Evolutionary conservation across 2,113 vertebrate genomes (phyloP).

Genomic region (Ia io): DNA sequence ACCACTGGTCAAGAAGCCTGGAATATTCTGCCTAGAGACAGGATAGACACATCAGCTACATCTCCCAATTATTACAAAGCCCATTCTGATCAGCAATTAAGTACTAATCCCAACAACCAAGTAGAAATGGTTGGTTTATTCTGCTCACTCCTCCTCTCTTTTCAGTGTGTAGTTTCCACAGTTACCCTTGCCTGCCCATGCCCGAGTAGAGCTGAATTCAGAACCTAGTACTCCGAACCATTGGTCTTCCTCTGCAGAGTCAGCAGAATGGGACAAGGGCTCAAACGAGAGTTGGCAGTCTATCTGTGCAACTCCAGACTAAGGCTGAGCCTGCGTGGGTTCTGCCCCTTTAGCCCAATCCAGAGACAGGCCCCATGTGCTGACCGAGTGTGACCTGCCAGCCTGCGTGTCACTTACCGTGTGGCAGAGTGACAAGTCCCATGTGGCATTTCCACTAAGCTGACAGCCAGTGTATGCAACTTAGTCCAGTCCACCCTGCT

Average conservation of each 20-base stretch:
- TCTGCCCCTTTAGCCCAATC: constrained; percentile 68
- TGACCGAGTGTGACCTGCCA: constrained; percentile 73
- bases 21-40: not conserved
- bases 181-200: not conserved
- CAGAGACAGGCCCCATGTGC: constrained; percentile 59
- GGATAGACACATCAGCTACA: not conserved
- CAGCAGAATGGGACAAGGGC: not conserved
- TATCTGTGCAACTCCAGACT: not conserved
- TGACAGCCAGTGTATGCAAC: constrained; percentile 69
- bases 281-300: not conserved
- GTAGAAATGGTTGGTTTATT: constrained; percentile 52
- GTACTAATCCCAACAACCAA: not conserved
- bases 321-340: constrained; percentile 53
- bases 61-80: not conserved
- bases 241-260: not conserved
- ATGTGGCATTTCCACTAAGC: constrained; percentile 78
- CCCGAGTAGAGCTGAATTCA: not conserved
- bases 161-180: not conserved
- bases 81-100: not conserved
- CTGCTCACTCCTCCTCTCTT: not conserved
- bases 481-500: constrained; percentile 41
- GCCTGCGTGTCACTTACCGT: constrained; percentile 68
- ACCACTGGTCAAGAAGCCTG: not conserved
- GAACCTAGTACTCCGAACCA: not conserved
- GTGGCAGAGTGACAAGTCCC: constrained; percentile 77